Evolutionary conservation across 1,140 invertebrate genomes (phyloP).

Genomic region (Formica selysi): DNA sequence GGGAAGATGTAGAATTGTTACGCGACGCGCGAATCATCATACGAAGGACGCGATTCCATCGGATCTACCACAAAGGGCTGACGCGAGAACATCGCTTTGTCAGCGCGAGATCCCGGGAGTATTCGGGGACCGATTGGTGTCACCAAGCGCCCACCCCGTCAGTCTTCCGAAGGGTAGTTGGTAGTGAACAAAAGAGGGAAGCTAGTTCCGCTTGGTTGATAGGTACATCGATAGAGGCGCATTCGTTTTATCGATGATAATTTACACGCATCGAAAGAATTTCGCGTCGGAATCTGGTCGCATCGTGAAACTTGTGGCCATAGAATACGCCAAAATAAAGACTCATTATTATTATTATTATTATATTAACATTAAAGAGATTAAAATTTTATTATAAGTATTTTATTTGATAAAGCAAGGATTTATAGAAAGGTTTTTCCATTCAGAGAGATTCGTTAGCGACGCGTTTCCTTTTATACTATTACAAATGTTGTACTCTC

Average conservation of each 20-base stretch:
- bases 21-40: not conserved
- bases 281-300: not conserved
- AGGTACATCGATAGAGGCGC: slow-evolving; percentile 17
- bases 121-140: slow-evolving; percentile 59
- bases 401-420: not conserved
- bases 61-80: slow-evolving; percentile 51
- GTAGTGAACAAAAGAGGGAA: slow-evolving; percentile 40
- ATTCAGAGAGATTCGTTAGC: not conserved
- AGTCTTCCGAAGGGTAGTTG: slow-evolving; percentile 23
- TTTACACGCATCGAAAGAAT: not conserved
- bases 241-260: not conserved
- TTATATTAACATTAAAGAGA: not conserved
- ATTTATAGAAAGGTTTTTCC: not conserved
- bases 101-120: slow-evolving; percentile 51
- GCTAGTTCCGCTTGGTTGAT: slow-evolving; percentile 36
- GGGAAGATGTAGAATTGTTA: slow-evolving; percentile 35
- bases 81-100: slow-evolving; percentile 63
- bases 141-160: slow-evolving; percentile 19
- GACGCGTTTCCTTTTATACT: not conserved
- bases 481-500: not conserved
- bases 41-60: slow-evolving; percentile 8
- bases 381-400: not conserved
- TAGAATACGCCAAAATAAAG: too few relatives aligned
- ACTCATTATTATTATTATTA: not conserved
- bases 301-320: not conserved